phyloP scores from a whole-genome alignment of 2,797 vertebrate genomes.

The Phrynocephalus forsythii region DNA sequence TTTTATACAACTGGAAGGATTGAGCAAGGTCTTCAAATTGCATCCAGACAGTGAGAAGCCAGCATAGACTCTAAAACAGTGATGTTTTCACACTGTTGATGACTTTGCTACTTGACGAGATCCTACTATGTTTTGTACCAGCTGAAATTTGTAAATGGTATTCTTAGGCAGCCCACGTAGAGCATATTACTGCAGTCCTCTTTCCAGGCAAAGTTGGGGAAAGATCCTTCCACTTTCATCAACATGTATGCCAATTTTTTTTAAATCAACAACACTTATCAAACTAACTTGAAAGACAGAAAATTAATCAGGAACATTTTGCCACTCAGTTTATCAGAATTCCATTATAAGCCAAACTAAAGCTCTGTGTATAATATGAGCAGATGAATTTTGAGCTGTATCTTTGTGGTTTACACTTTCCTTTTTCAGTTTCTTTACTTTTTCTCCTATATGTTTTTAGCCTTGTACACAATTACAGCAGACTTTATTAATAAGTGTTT shows the following conservation, averaged over 20 bases:
- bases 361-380: not conserved
- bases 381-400: conserved; percentile 35
- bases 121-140: not conserved
- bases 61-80: not conserved
- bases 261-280: not conserved
- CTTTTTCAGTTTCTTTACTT: not conserved
- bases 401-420: not conserved
- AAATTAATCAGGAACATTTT: not conserved
- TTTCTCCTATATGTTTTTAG: conserved; percentile 2
- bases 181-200: not conserved
- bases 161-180: not conserved
- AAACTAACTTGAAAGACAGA: not conserved
- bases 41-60: not conserved
- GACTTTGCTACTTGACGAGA: not conserved
- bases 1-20: not conserved
- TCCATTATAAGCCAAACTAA: conserved; percentile 6
- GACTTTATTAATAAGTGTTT: not conserved
- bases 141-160: not conserved
- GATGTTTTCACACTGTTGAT: not conserved
- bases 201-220: not conserved
- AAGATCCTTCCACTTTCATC: not conserved
- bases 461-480: not conserved
- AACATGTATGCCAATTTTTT: not conserved
- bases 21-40: not conserved
- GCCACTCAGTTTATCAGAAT: not conserved